Evolutionary conservation across 1,140 invertebrate species (phyloP).

Genomic region (Diuraphis noxia): DNA sequence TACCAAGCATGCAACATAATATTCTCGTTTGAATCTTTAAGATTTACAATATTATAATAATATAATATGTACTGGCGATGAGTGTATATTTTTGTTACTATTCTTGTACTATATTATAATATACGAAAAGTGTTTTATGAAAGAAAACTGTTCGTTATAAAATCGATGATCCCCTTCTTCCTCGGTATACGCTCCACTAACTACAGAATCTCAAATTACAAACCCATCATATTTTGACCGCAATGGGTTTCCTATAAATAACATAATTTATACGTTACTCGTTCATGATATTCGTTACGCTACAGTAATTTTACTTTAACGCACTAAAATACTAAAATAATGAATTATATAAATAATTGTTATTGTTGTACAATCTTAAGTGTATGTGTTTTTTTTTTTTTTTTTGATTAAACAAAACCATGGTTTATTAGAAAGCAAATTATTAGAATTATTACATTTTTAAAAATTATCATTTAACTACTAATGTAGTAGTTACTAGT

Average conservation of each 20-base stretch:
- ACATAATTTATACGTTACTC: background rate
- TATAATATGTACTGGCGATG: background rate
- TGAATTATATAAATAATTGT: background rate
- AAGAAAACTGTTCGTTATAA: background rate
- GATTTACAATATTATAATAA: background rate
- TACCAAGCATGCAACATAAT: background rate
- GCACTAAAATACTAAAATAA: background rate
- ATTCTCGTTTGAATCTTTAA: background rate
- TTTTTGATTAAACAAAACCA: background rate
- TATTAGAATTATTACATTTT: background rate
- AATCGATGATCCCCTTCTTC: background rate
- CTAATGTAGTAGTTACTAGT: background rate
- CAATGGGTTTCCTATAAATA: background rate
- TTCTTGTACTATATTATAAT: background rate
- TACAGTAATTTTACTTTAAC: background rate
- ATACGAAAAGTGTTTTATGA: background rate
- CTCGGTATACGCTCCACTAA: fast-evolving
- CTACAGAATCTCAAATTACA: background rate
- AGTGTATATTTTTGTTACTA: background rate
- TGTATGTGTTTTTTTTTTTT: background rate
- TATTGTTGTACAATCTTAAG: background rate
- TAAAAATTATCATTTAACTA: background rate
- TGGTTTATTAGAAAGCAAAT: background rate
- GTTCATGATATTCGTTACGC: background rate
- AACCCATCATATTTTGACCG: background rate